Conservation (phyloP, 2,888 invertebrate species). For the Acanthosepion esculentum region DNA sequence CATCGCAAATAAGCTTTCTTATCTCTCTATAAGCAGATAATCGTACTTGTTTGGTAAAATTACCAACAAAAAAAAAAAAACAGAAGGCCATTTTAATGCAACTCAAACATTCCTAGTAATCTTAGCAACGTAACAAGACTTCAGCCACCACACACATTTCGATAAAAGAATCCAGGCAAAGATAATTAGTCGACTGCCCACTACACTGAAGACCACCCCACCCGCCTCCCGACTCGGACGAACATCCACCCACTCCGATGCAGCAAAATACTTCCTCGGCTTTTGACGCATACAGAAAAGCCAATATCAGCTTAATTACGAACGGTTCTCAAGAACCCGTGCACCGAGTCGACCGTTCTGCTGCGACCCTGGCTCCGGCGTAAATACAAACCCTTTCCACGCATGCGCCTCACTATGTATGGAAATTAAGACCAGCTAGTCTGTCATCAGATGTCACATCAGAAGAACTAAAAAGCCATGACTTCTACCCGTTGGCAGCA, state of each 20-base stretch:
- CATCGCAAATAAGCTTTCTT: too few relatives aligned
- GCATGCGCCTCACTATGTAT: not conserved
- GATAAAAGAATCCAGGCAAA: too few relatives aligned
- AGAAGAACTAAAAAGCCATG: slow-evolving; percentile 2
- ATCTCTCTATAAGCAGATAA: too few relatives aligned
- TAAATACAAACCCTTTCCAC: not conserved
- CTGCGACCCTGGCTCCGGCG: not conserved
- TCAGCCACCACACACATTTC: too few relatives aligned
- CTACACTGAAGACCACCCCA: not conserved
- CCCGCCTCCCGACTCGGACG: not conserved
- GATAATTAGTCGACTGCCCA: too few relatives aligned
- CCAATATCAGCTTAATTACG: not conserved
- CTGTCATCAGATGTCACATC: not conserved
- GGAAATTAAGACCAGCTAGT: not conserved
- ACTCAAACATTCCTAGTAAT: too few relatives aligned
- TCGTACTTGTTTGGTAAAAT: too few relatives aligned
- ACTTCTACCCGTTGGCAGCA: not conserved
- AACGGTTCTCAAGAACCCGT: not conserved
- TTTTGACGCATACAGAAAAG: not conserved
- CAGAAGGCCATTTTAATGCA: too few relatives aligned
- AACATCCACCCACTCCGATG: not conserved
- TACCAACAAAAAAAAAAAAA: too few relatives aligned
- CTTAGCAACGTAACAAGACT: too few relatives aligned
- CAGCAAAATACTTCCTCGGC: not conserved
- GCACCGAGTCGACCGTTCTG: not conserved